Conservation (phyloP, 2,888 invertebrate genomes). For the Epinotia nisella region DNA sequence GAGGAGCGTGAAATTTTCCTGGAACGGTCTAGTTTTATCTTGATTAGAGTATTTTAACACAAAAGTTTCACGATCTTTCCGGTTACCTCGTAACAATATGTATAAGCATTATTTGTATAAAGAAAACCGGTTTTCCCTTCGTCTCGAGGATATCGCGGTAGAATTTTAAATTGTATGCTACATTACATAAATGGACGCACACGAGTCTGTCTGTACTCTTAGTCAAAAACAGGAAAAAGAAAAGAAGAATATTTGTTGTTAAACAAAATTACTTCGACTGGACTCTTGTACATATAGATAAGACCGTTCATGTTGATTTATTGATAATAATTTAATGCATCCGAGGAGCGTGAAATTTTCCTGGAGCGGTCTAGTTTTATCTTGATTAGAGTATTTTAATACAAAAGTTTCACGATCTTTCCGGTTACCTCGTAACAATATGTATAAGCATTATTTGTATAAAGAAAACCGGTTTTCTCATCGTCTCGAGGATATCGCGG, state of each 20-base stretch:
- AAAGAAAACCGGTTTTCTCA: conserved; percentile 36
- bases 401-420: conserved; percentile 15
- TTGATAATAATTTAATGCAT: too few species aligned
- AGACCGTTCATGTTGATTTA: too few species aligned
- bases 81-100: conserved; percentile 27
- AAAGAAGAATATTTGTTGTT: too few species aligned
- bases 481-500: conserved; percentile 28
- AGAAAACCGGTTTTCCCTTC: conserved; percentile 37
- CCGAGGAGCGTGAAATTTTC: conserved; percentile 11
- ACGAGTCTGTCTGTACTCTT: too few species aligned
- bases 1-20: conserved; percentile 12
- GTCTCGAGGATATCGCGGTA: conserved; percentile 29
- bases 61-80: conserved; percentile 16
- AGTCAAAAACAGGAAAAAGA: conserved; percentile 11
- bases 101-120: conserved; percentile 17
- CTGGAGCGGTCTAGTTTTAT: conserved; percentile 13
- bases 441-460: conserved; percentile 22
- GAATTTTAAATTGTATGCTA: conserved; percentile 30
- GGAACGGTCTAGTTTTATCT: conserved; percentile 17
- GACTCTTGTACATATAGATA: too few species aligned
- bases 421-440: conserved; percentile 27
- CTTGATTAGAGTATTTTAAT: conserved; percentile 32
- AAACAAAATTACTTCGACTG: too few species aligned
- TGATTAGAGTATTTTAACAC: conserved; percentile 30
- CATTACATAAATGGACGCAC: conserved; percentile 37